Evolutionary conservation across 2,113 vertebrate genomes (phyloP).

Genomic region (Cinclus cinclus): DNA sequence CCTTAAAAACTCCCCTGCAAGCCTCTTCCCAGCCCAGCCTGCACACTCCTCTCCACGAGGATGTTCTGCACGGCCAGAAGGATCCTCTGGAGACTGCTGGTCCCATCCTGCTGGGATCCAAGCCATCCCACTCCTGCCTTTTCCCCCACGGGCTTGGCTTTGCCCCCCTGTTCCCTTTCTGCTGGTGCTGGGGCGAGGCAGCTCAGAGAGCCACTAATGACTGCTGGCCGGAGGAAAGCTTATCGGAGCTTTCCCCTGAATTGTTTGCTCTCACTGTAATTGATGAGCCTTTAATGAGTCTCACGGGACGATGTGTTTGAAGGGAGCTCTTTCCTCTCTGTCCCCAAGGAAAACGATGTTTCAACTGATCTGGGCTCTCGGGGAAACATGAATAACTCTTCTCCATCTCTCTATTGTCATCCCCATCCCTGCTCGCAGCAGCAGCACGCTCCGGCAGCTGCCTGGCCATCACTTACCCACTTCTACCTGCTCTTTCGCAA

Average conservation of each 20-base stretch:
- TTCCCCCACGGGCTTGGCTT: neutral
- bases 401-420: slow-evolving; percentile 33
- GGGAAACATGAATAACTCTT: slow-evolving; percentile 53
- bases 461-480: neutral
- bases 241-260: neutral
- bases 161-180: neutral
- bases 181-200: neutral
- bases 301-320: slow-evolving; percentile 16
- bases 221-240: neutral
- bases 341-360: slow-evolving; percentile 6
- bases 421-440: neutral
- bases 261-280: slow-evolving; percentile 38
- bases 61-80: neutral
- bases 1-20: neutral
- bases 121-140: neutral
- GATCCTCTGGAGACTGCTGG: neutral
- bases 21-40: neutral
- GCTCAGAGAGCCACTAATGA: neutral
- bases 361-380: slow-evolving; percentile 32
- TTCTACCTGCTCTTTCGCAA: slow-evolving; percentile 15
- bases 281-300: slow-evolving; percentile 60
- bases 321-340: slow-evolving; percentile 24
- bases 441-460: neutral
- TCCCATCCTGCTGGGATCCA: neutral
- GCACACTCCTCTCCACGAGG: rapidly evolving